Percentiles rank a stretch among this genome's conserved stretches.
Evolutionary conservation across 2,888 invertebrate genomes (phyloP).

Genomic region (Griposia aprilina): DNA sequence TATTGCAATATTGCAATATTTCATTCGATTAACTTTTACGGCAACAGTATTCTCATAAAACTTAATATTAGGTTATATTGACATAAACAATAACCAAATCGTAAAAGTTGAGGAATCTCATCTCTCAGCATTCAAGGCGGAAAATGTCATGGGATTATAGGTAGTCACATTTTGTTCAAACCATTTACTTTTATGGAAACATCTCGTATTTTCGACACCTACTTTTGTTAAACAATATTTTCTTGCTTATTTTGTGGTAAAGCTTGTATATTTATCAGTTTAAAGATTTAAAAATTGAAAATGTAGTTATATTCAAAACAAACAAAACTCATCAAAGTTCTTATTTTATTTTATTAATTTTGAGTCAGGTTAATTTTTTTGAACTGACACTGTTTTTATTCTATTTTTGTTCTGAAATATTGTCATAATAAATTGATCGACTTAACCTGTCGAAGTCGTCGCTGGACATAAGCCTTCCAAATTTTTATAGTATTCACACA

Average conservation of each 20-base stretch:
- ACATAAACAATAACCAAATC: conserved; percentile 39
- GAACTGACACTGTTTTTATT: background rate
- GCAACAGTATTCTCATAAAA: conserved; percentile 22
- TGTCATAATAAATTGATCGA: background rate
- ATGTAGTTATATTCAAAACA: background rate
- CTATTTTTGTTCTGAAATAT: background rate
- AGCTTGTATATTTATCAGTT: background rate
- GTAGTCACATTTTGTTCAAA: conserved; percentile 37
- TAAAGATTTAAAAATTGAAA: background rate
- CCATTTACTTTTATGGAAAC: conserved; percentile 47
- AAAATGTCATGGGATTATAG: conserved; percentile 34
- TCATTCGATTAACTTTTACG: conserved; percentile 15
- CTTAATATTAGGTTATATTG: conserved; percentile 1
- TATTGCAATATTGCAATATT: too few species aligned
- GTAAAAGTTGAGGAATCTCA: conserved; percentile 39
- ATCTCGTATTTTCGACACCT: conserved; percentile 30
- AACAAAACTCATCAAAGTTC: background rate
- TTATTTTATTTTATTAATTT: background rate
- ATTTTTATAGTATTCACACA: background rate
- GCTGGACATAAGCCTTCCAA: background rate
- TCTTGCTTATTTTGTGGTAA: background rate
- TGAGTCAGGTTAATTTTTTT: too few species aligned
- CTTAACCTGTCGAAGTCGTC: too few species aligned
- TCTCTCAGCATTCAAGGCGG: conserved; percentile 28
- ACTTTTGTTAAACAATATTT: conserved; percentile 22